Percentiles rank a stretch among this genome's conserved stretches.
phyloP scores from a whole-genome alignment of 2,113 vertebrate genomes.

The Siniperca chuatsi region DNA sequence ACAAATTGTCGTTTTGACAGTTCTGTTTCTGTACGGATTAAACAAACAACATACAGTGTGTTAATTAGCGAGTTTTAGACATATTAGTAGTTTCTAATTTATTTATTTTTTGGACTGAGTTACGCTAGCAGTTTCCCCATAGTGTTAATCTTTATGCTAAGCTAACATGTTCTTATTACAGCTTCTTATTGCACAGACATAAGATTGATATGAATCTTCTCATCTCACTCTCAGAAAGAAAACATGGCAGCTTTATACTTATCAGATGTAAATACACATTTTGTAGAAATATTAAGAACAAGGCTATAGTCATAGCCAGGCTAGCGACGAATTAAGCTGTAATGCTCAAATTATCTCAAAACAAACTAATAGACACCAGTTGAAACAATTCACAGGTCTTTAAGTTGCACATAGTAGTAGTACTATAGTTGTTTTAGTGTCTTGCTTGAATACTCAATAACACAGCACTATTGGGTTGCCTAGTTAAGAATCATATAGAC shows the following conservation, averaged over 20 bases:
- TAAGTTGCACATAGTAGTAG: background rate
- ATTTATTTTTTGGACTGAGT: no score
- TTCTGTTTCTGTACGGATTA: no score
- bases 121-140: background rate
- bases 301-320: background rate
- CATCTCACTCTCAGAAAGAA: background rate
- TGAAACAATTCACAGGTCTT: background rate
- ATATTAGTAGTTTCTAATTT: no score
- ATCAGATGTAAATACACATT: background rate
- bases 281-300: background rate
- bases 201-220: background rate
- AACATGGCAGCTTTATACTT: background rate
- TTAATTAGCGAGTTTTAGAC: no score
- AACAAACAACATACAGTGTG: no score
- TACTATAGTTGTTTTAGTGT: background rate
- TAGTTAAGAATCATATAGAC: background rate
- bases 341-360: background rate
- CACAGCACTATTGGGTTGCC: constrained; percentile 14
- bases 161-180: background rate
- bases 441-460: background rate
- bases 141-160: background rate
- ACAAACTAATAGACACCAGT: background rate
- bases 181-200: no score
- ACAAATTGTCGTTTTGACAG: no score
- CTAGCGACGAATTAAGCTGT: background rate